Evolutionary conservation across 2,888 invertebrate genomes (phyloP).

Genomic region (Standfussiana lucernea): DNA sequence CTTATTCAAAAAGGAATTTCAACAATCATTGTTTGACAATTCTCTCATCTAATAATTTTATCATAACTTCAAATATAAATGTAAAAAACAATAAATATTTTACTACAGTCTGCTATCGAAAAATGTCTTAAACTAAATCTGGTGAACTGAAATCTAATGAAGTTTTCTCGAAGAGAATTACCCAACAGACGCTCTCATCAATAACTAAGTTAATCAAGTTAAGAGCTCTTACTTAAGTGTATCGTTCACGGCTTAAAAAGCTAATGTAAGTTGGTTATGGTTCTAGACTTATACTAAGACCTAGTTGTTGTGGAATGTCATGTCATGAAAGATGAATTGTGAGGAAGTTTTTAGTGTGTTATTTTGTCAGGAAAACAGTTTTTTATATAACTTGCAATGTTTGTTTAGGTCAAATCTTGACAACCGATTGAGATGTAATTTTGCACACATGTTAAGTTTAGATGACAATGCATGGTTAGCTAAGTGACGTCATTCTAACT

Average conservation of each 20-base stretch:
- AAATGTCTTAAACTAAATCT: constrained; percentile 21
- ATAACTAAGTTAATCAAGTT: constrained; percentile 81
- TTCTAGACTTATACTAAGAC: constrained; percentile 14
- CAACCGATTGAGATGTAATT: not conserved
- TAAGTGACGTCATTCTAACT: not conserved
- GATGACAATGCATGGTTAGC: not conserved
- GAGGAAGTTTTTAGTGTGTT: too few relatives aligned
- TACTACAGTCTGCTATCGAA: constrained; percentile 1
- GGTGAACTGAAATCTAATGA: constrained; percentile 66
- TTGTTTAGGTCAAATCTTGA: too few relatives aligned
- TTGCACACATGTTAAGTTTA: not conserved
- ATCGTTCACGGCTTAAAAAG: constrained; percentile 71
- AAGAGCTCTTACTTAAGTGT: constrained; percentile 76
- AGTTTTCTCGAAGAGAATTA: constrained; percentile 65
- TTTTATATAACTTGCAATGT: not conserved
- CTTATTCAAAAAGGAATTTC: constrained; percentile 10
- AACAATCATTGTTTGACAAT: not conserved
- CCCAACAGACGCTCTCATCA: constrained; percentile 68
- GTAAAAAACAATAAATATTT: constrained; percentile 37
- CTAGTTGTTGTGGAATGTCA: not conserved
- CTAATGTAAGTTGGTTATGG: constrained; percentile 65
- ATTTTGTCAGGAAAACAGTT: not conserved
- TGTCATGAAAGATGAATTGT: not conserved
- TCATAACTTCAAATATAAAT: constrained; percentile 7
- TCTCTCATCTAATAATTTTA: constrained; percentile 3